Conservation (phyloP, 2,113 vertebrate genomes). For the Takifugu bimaculatus region DNA sequence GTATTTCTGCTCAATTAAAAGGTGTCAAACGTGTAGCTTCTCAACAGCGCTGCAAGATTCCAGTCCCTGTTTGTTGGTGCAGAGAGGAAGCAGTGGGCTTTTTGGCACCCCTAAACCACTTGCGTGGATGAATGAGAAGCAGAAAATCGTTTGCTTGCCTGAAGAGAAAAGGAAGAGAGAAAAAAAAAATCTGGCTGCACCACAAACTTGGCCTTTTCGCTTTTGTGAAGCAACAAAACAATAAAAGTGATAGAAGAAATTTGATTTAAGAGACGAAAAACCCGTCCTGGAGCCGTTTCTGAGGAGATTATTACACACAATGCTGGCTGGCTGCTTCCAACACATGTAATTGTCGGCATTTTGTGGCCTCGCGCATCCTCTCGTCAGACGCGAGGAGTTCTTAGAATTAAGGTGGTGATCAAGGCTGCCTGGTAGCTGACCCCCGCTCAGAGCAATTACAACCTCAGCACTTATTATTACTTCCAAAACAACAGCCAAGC, state of each 20-base stretch:
- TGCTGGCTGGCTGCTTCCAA: conserved; percentile 31
- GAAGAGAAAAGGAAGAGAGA: conserved; percentile 38
- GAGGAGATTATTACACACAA: conserved; percentile 18
- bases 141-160: conserved; percentile 31
- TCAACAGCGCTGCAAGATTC: conserved; percentile 23
- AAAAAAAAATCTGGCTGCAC: conserved; percentile 14
- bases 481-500: conserved; percentile 63
- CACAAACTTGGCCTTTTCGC: conserved; percentile 26
- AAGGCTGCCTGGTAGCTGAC: conserved; percentile 34
- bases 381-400: conserved; percentile 28
- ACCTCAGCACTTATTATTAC: conserved; percentile 65
- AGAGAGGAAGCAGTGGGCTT: conserved; percentile 24
- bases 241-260: conserved; percentile 35
- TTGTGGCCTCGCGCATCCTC: conserved; percentile 25
- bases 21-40: conserved; percentile 14
- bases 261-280: conserved; percentile 21
- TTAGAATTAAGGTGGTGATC: conserved; percentile 56
- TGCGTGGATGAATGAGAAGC: conserved; percentile 30
- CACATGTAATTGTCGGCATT: conserved; percentile 39
- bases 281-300: conserved; percentile 8
- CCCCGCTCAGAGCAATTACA: conserved; percentile 41
- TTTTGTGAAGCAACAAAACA: conserved; percentile 38
- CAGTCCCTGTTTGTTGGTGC: conserved; percentile 32
- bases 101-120: conserved; percentile 43
- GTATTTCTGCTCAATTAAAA: not conserved